A percentile compares a stretch with the other conserved stretches of the same genome.
Conservation (phyloP, 2,797 vertebrate genomes). For the Buceros bicornis region DNA sequence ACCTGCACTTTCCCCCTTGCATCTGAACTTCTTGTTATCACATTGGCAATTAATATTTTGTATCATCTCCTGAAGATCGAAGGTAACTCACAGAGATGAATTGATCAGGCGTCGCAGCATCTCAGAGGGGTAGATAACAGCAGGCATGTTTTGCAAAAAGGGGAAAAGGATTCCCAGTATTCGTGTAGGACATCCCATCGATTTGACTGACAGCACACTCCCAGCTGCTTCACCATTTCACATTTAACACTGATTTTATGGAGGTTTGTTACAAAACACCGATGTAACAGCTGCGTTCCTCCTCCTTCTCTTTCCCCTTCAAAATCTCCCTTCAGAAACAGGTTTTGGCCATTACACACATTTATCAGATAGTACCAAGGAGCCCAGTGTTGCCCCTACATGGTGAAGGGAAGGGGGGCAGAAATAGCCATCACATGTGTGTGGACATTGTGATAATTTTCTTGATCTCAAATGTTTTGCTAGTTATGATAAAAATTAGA, state of each 20-base stretch:
- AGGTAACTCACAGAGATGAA: background rate
- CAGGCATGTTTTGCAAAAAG: background rate
- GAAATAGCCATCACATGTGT: background rate
- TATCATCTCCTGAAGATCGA: background rate
- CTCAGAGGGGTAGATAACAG: background rate
- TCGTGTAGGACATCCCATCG: background rate
- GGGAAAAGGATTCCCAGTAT: background rate
- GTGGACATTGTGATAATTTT: background rate
- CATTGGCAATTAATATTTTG: background rate
- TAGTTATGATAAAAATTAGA: background rate
- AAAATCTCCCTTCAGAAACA: background rate
- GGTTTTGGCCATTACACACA: background rate
- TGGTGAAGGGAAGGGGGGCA: no score
- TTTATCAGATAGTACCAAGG: background rate
- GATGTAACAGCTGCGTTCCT: background rate
- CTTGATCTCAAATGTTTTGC: background rate
- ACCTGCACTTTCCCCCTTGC: background rate
- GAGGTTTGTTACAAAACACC: background rate
- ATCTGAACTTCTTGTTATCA: background rate
- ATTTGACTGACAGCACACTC: accelerated
- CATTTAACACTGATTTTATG: background rate
- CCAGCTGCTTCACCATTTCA: background rate
- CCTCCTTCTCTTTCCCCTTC: background rate
- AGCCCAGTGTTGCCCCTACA: accelerated
- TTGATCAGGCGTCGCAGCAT: background rate